Evolutionary conservation across 2,888 invertebrate genomes (phyloP).

Genomic region (Bhutanitis thaidina): DNA sequence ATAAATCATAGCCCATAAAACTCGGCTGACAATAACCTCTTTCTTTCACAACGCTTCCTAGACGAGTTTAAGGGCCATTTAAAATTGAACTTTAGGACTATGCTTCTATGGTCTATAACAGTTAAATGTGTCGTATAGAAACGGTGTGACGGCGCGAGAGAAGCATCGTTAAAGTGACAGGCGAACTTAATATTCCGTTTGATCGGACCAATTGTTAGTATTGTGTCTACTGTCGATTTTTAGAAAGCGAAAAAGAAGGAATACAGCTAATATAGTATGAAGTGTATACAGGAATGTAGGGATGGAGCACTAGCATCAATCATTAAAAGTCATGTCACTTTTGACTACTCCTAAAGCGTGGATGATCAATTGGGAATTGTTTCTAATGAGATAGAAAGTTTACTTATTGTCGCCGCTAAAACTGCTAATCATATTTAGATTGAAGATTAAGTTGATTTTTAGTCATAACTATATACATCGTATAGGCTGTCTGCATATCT

Average conservation of each 20-base stretch:
- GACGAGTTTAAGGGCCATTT: conserved; percentile 26
- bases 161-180: conserved; percentile 75
- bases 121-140: conserved; percentile 2
- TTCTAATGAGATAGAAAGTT: not conserved
- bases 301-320: conserved; percentile 69
- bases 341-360: conserved; percentile 46
- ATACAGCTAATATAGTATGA: conserved; percentile 13
- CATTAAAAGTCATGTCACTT: conserved; percentile 54
- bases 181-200: conserved; percentile 78
- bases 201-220: conserved; percentile 78
- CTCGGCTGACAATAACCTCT: conserved; percentile 73
- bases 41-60: conserved; percentile 65
- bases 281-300: conserved; percentile 23
- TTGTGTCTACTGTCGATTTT: conserved; percentile 71
- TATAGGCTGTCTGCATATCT: too few relatives aligned
- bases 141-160: conserved; percentile 45
- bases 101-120: conserved; percentile 25
- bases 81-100: conserved; percentile 33
- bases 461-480: too few relatives aligned
- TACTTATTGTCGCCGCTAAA: not conserved
- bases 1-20: conserved; percentile 80
- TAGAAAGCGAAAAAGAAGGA: conserved; percentile 60
- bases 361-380: conserved; percentile 53
- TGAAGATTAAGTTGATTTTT: too few relatives aligned
- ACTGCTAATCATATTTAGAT: too few relatives aligned